phyloP scores from a whole-genome alignment of 2,888 invertebrate species.

The Chesias legatella region DNA sequence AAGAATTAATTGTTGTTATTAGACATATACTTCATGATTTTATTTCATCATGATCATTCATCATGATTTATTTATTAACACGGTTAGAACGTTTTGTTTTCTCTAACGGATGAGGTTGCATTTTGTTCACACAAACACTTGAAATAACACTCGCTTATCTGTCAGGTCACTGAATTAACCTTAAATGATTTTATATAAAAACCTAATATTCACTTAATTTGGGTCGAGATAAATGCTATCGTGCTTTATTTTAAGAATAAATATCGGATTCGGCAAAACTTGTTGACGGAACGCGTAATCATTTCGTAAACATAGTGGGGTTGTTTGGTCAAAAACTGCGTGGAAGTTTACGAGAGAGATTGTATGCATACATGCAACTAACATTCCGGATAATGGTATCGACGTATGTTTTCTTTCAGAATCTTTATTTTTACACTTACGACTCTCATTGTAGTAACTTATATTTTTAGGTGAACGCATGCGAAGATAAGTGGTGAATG shows the following conservation, averaged over 20 bases:
- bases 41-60: too few species aligned
- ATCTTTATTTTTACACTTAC: too few species aligned
- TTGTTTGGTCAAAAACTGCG: neutral
- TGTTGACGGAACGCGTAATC: conserved; percentile 12
- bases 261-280: conserved; percentile 3
- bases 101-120: conserved; percentile 1
- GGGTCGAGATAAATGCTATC: conserved; percentile 1
- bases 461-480: too few species aligned
- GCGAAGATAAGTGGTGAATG: too few species aligned
- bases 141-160: conserved; percentile 54
- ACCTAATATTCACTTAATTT: neutral
- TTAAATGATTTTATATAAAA: conserved; percentile 6
- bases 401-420: too few species aligned
- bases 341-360: too few species aligned
- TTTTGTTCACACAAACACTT: conserved; percentile 19
- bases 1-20: too few species aligned
- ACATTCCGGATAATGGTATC: neutral
- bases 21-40: too few species aligned
- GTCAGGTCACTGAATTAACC: conserved; percentile 36
- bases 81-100: too few species aligned
- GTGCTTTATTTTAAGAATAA: conserved; percentile 4
- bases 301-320: conserved; percentile 6
- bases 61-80: too few species aligned
- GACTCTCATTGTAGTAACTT: too few species aligned
- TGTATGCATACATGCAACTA: too few species aligned